Conservation (phyloP, 2,888 invertebrate genomes). For the Acleris cristana region DNA sequence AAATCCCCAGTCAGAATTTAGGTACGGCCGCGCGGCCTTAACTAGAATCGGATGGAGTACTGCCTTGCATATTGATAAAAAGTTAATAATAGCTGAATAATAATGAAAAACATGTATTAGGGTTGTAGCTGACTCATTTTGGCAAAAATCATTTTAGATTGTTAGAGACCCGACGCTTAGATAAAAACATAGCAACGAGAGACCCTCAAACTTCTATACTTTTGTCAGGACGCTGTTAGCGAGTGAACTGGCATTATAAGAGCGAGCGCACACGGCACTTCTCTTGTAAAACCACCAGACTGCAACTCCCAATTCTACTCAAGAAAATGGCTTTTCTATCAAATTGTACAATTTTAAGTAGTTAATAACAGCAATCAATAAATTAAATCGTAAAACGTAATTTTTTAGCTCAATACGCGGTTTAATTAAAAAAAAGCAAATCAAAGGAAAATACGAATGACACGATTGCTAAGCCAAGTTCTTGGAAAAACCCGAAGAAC, state of each 20-base stretch:
- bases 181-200: not conserved
- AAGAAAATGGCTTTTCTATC: slow-evolving; percentile 26
- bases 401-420: slow-evolving; percentile 5
- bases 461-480: slow-evolving; percentile 28
- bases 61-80: too few species aligned
- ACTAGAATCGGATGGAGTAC: too few species aligned
- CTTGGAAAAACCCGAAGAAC: slow-evolving; percentile 32
- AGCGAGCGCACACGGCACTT: slow-evolving; percentile 60
- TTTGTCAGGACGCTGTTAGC: slow-evolving; percentile 7
- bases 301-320: slow-evolving; percentile 29
- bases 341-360: not conserved
- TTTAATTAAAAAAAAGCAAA: slow-evolving; percentile 14
- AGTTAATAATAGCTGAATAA: too few species aligned
- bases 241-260: slow-evolving; percentile 16
- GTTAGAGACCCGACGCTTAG: not conserved
- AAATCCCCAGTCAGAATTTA: too few species aligned
- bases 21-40: too few species aligned
- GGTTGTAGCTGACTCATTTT: too few species aligned
- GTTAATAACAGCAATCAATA: slow-evolving; percentile 3
- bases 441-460: slow-evolving; percentile 30
- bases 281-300: slow-evolving; percentile 38
- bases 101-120: too few species aligned
- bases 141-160: too few species aligned
- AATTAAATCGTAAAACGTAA: not conserved
- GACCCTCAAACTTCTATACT: slow-evolving; percentile 21